Base-by-base conservation (phyloP, 1,140 invertebrate species). In the Battus philenor region DNA sequence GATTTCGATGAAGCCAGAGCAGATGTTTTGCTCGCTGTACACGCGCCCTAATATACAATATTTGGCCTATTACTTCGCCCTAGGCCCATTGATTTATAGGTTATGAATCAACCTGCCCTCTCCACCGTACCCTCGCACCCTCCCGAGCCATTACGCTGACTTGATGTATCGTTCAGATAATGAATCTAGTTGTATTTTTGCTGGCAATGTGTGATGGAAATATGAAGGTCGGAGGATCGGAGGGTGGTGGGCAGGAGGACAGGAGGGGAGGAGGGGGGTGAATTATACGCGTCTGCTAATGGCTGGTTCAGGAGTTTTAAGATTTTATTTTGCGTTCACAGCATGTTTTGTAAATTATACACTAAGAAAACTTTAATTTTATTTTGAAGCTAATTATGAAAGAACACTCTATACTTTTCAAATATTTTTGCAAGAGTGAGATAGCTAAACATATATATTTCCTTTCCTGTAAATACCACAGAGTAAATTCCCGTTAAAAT, bases 161-260 rank as follows among this genome's bases (percentile, higher is more conserved):
- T 51, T 80, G 76, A 80, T 77, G 73, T 77, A 80, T 80, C 68
- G 68, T 61, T 53, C 59, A 67, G 77, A 81, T 78, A 81, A 81
- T 81, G 74, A 81, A 78, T 78, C 72, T 64, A 70, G 72, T 60
- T 76, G 70, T 78, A 71, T 81, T 78, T 78, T 75, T 73, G 70
- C 61, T 31, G 55, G 54, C 32, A 48, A 30, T 65, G 59, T 65
- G 58, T 79, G 75, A 79, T 79, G 72, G 75, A 72, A 76, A 74
- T 79, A 79, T 76, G 71, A 75, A 70, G 68, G 64, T 61, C 47
- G 16, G 9, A 24, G 38, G 24, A 12, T 0, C 24, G 1, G n/a
- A 8, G 17, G 24, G 4, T 2, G 34, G 17, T n/a, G 1, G 1
- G 4, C n/a, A 4, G 33, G 13, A 8, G 9, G 38, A 4, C 8